These are phyloP conservation scores for Muscina levida DNA, from an alignment of 2,888 invertebrate genomes.

Conservation along the genomic window DNA sequence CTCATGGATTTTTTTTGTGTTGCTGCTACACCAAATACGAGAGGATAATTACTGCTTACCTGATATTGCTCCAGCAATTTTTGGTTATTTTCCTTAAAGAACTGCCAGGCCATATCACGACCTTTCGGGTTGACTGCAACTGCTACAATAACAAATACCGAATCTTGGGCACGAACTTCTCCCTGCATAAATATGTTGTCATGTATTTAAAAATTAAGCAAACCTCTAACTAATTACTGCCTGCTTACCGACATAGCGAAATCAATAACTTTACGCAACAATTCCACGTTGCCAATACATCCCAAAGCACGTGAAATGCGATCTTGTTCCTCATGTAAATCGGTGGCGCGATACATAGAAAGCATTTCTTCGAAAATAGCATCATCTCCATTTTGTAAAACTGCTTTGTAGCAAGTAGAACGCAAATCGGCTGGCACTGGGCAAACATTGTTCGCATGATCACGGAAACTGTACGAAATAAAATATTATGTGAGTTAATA, in stretches of 20 bases:
- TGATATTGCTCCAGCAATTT: conserved; percentile 88
- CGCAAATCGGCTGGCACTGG: conserved; percentile 92
- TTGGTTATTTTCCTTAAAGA: conserved; percentile 92
- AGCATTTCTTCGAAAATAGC: conserved; percentile 89
- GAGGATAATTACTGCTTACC: too few species aligned
- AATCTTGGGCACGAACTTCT: conserved; percentile 95
- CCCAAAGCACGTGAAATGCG: conserved; percentile 93
- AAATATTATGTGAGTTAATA: neutral
- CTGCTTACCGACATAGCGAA: conserved; percentile 89
- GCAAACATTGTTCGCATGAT: conserved; percentile 83
- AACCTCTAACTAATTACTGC: neutral
- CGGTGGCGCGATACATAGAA: conserved; percentile 89
- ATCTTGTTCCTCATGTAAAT: conserved; percentile 96
- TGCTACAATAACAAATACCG: conserved; percentile 92
- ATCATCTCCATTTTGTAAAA: conserved; percentile 86
- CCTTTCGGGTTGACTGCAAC: conserved; percentile 90
- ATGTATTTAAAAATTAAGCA: neutral
- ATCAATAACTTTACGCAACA: conserved; percentile 88
- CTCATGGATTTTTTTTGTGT: too few species aligned
- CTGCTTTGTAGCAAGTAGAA: conserved; percentile 92
- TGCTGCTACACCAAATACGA: too few species aligned
- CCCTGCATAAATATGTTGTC: conserved; percentile 81
- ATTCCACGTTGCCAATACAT: conserved; percentile 85
- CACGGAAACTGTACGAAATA: conserved; percentile 81
- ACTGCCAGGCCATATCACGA: conserved; percentile 93